Evolutionary conservation across 2,113 vertebrate species (phyloP).

Genomic region (Hymenochirus boettgeri): DNA sequence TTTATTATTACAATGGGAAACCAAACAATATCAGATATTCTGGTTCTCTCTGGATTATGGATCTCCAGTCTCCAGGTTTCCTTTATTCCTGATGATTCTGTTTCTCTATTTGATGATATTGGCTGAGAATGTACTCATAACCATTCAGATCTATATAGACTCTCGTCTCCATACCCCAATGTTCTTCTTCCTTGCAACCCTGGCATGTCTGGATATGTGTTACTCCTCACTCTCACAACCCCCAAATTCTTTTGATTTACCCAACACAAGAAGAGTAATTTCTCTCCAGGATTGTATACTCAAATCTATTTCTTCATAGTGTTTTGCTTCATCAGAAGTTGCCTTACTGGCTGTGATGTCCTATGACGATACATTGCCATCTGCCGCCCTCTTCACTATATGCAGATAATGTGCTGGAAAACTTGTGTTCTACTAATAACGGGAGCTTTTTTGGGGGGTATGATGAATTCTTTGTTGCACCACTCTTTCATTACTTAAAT

Average conservation of each 20-base stretch:
- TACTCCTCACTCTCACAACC: constrained; percentile 43
- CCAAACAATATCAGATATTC: no score
- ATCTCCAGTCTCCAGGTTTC: no score
- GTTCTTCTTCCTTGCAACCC: constrained; percentile 47
- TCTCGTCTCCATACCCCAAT: constrained; percentile 40
- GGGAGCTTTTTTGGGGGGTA: constrained; percentile 20
- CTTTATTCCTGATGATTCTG: constrained; percentile 25
- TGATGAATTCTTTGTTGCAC: constrained; percentile 30
- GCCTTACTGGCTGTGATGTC: constrained; percentile 43
- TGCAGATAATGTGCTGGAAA: constrained; percentile 14
- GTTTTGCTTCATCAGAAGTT: constrained; percentile 8
- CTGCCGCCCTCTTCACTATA: constrained; percentile 39
- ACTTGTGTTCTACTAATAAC: background rate
- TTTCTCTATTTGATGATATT: constrained; percentile 36
- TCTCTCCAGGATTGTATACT: constrained; percentile 24
- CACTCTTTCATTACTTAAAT: constrained; percentile 22
- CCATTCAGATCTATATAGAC: constrained; percentile 17
- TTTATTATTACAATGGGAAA: no score
- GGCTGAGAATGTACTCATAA: constrained; percentile 41
- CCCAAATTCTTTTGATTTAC: constrained; percentile 36
- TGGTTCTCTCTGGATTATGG: no score
- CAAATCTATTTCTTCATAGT: constrained; percentile 43
- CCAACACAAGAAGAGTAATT: constrained; percentile 28
- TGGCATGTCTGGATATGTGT: constrained; percentile 46
- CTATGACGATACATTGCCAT: constrained; percentile 45